A percentile compares a stretch with the other conserved stretches of the same genome.
These are phyloP conservation scores for Ctenopoma multispine DNA, from an alignment of 2,797 vertebrate genomes.

Conservation along the genomic window DNA sequence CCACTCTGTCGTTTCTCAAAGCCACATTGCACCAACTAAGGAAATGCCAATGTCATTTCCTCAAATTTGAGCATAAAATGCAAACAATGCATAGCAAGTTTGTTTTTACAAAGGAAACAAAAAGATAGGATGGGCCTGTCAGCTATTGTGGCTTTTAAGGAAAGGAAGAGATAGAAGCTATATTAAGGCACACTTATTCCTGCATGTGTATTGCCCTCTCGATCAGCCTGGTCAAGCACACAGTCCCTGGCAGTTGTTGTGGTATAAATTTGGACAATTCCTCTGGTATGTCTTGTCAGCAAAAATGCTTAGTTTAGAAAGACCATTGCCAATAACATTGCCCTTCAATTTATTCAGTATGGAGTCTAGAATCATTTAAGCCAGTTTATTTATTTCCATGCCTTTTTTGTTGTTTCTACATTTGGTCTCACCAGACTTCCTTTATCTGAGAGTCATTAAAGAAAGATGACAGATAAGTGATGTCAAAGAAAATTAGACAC, in stretches of 20 bases:
- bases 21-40: neutral
- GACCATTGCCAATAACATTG: conserved; percentile 24
- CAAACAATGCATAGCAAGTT: conserved; percentile 7
- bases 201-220: conserved; percentile 41
- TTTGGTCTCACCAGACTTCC: conserved; percentile 40
- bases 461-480: neutral
- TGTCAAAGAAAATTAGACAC: neutral
- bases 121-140: conserved; percentile 1
- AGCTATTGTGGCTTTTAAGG: conserved; percentile 29
- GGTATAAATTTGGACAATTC: conserved; percentile 64
- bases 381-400: conserved; percentile 5
- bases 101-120: conserved; percentile 27
- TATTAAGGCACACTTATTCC: conserved; percentile 38
- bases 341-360: conserved; percentile 33
- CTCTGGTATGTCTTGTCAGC: conserved; percentile 36
- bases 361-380: conserved; percentile 8
- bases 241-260: conserved; percentile 57
- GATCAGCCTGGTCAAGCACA: conserved; percentile 17
- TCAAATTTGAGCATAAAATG: conserved; percentile 2
- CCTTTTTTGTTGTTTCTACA: conserved; percentile 32
- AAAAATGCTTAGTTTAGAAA: conserved; percentile 46
- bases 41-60: conserved; percentile 33
- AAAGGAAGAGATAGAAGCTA: conserved; percentile 45
- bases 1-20: conserved; percentile 26
- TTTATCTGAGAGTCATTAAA: conserved; percentile 32